Evolutionary conservation across 2,888 invertebrate genomes (phyloP).

Genomic region (Cactoblastis cactorum): DNA sequence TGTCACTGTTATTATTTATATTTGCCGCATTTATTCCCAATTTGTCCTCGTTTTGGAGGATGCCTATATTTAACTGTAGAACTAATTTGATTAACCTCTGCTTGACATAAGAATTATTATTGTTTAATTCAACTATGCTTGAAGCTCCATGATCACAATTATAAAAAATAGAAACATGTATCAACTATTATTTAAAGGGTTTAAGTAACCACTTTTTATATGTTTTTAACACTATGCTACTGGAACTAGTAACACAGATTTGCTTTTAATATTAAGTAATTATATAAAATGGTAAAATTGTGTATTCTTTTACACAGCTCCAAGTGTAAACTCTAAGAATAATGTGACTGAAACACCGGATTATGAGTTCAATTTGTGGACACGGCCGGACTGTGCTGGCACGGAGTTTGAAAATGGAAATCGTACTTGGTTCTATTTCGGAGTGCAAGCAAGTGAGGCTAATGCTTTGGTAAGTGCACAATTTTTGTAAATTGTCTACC

Average conservation of each 20-base stretch:
- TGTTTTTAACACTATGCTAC: no score
- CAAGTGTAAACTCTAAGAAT: slow-evolving; percentile 54
- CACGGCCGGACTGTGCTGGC: slow-evolving; percentile 91
- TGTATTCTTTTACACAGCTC: slow-evolving; percentile 36
- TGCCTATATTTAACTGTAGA: slow-evolving; percentile 4
- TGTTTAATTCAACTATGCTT: neutral
- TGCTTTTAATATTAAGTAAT: no score
- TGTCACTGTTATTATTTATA: slow-evolving; percentile 29
- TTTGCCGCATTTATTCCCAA: neutral
- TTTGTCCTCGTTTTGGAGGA: slow-evolving; percentile 17
- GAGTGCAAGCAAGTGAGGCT: slow-evolving; percentile 80
- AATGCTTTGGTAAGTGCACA: slow-evolving; percentile 76
- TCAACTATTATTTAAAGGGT: no score
- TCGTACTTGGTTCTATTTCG: slow-evolving; percentile 96
- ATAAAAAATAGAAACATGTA: no score
- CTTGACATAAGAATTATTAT: slow-evolving; percentile 23
- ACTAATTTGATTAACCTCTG: slow-evolving; percentile 20
- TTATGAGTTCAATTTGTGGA: slow-evolving; percentile 94
- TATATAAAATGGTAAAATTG: slow-evolving; percentile 14
- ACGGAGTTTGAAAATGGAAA: slow-evolving; percentile 94
- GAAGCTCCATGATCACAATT: no score
- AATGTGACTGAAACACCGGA: slow-evolving; percentile 78
- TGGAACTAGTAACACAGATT: no score
- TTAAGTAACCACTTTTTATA: no score
- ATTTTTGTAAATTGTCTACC: neutral